phyloP scores from a whole-genome alignment of 2,888 invertebrate genomes.

The Didymodactylos carnosus region DNA sequence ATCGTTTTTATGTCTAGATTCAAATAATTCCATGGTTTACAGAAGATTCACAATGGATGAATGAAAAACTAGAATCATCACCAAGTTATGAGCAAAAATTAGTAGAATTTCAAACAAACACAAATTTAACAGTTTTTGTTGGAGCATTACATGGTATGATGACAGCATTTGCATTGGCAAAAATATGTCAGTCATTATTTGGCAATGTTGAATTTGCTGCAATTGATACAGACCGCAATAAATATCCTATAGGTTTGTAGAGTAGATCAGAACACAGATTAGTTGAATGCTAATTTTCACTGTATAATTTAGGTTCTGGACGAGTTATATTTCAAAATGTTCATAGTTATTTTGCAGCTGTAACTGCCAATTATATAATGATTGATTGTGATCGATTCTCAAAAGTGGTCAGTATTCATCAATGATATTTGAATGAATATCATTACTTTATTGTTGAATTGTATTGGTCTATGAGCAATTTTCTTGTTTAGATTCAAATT shows the following conservation, averaged over 20 bases:
- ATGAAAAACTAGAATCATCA: not conserved
- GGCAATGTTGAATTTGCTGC: conserved; percentile 79
- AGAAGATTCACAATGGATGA: not conserved
- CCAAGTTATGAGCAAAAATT: conserved; percentile 48
- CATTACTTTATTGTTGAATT: too few relatives aligned
- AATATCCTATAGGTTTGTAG: conserved; percentile 65
- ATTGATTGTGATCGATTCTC: not conserved
- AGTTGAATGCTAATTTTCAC: too few relatives aligned
- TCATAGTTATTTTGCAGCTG: conserved; percentile 47
- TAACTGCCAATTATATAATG: not conserved
- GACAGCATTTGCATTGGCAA: conserved; percentile 70
- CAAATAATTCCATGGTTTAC: not conserved
- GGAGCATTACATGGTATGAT: conserved; percentile 82
- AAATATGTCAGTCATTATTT: conserved; percentile 85
- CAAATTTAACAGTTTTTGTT: conserved; percentile 77
- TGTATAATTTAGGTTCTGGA: conserved; percentile 52
- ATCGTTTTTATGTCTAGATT: not conserved
- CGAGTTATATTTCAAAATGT: conserved; percentile 80
- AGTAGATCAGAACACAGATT: too few relatives aligned
- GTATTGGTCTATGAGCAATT: too few relatives aligned
- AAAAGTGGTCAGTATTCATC: not conserved
- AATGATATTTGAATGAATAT: too few relatives aligned
- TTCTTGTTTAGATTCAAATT: conserved; percentile 56
- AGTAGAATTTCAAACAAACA: conserved; percentile 44
- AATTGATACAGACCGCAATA: conserved; percentile 60